phyloP scores from a whole-genome alignment of 2,113 vertebrate species.

The Ciconia stormi region DNA sequence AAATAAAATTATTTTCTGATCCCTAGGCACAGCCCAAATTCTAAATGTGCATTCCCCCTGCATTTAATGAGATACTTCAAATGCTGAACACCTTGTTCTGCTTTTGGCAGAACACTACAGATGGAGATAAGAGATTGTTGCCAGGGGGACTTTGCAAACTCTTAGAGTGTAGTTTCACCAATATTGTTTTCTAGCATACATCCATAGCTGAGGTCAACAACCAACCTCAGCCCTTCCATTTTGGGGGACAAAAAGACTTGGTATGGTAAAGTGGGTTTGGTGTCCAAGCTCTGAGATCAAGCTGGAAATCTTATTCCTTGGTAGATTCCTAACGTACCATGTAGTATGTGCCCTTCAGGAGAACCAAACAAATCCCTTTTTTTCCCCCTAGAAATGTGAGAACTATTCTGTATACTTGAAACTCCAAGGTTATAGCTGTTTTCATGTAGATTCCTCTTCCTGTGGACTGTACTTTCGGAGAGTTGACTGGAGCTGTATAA shows the following conservation, averaged over 20 bases:
- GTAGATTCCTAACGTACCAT: rapidly evolving
- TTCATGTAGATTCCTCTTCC: background rate
- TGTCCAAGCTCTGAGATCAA: background rate
- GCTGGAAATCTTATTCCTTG: background rate
- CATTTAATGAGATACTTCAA: background rate
- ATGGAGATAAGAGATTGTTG: background rate
- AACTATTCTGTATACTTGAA: background rate
- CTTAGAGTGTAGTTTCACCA: background rate
- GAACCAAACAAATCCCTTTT: background rate
- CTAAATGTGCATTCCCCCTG: background rate
- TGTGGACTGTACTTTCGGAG: background rate
- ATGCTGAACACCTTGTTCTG: background rate
- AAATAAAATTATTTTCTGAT: background rate
- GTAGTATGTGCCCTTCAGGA: background rate
- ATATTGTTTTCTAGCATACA: background rate
- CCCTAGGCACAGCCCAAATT: background rate
- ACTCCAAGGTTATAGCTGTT: background rate
- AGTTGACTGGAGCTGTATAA: background rate
- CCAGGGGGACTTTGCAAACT: background rate
- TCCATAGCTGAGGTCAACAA: background rate
- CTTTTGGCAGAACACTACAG: background rate
- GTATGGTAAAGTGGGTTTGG: background rate
- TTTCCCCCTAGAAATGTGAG: background rate
- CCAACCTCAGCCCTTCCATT: background rate
- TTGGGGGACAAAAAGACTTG: background rate